Conservation (phyloP, 1,140 invertebrate species). For the Hypsibius dujardini region DNA sequence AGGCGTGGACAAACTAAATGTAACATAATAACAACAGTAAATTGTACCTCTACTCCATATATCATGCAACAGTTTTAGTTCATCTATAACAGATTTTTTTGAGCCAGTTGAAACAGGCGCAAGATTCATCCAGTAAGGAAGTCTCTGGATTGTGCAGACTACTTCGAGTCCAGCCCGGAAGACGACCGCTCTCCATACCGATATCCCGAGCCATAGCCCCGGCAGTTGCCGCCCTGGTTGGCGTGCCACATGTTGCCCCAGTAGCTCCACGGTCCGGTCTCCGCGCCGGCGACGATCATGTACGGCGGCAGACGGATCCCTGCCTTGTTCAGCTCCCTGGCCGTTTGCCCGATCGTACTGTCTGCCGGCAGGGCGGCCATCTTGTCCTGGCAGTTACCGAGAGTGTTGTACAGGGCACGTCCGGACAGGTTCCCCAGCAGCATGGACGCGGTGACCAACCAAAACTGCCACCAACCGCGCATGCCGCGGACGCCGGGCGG, state of each 20-base stretch:
- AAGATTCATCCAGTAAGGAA: too few relatives aligned
- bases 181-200: not conserved
- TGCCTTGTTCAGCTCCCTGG: constrained; percentile 6
- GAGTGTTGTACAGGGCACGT: not conserved
- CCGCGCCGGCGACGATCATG: not conserved
- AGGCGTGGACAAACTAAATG: too few relatives aligned
- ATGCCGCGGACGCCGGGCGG: not conserved
- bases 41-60: too few relatives aligned
- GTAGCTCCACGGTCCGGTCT: not conserved
- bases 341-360: not conserved
- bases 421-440: not conserved
- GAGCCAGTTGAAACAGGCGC: too few relatives aligned
- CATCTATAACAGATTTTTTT: too few relatives aligned
- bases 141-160: too few relatives aligned
- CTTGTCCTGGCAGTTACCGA: constrained; percentile 13
- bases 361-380: not conserved
- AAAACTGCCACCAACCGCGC: not conserved
- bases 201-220: constrained; percentile 12
- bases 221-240: not conserved
- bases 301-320: constrained; percentile 12
- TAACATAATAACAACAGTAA: too few relatives aligned
- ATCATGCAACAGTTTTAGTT: too few relatives aligned
- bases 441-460: not conserved
- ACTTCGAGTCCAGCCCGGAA: too few relatives aligned
- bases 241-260: not conserved